Conservation (phyloP, 64 coral and sea anemone genomes). For the Montipora sp. region DNA sequence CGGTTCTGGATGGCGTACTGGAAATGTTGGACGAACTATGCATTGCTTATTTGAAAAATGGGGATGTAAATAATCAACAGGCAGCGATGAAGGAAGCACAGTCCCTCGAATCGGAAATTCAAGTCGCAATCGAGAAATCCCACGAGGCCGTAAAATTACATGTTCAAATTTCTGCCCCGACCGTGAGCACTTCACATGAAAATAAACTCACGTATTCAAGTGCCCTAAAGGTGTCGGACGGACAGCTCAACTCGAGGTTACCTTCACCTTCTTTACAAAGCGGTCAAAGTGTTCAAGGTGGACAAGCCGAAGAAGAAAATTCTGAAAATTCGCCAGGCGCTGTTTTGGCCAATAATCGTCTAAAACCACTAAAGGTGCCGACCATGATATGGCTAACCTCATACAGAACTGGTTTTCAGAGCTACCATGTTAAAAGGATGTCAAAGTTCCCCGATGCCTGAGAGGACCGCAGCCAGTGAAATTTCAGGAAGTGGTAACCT, state of each 20-base stretch:
- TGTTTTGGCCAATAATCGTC: background rate
- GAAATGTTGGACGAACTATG: slow-evolving; percentile 41
- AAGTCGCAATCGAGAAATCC: slow-evolving; percentile 30
- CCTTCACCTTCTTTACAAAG: background rate
- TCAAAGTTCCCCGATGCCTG: slow-evolving; percentile 50
- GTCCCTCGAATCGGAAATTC: slow-evolving; percentile 52
- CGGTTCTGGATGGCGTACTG: slow-evolving; percentile 1
- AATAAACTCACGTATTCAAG: background rate
- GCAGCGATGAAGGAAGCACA: slow-evolving; percentile 53
- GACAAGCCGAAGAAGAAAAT: background rate
- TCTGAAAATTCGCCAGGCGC: background rate
- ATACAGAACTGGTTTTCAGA: slow-evolving; percentile 30
- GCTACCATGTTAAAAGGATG: background rate
- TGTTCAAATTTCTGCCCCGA: background rate
- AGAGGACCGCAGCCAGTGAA: background rate
- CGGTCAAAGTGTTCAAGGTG: background rate
- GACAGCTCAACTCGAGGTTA: background rate
- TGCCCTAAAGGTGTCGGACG: background rate
- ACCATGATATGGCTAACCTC: background rate
- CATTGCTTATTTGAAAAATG: slow-evolving; percentile 35
- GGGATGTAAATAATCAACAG: slow-evolving; percentile 33
- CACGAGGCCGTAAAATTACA: slow-evolving; percentile 40
- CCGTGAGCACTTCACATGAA: background rate
- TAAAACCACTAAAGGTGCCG: slow-evolving; percentile 26
- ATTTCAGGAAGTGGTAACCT: slow-evolving; percentile 21